These are phyloP conservation scores for Gephyroberyx darwinii DNA, from an alignment of 2,797 vertebrate genomes.

Conservation along the genomic window DNA sequence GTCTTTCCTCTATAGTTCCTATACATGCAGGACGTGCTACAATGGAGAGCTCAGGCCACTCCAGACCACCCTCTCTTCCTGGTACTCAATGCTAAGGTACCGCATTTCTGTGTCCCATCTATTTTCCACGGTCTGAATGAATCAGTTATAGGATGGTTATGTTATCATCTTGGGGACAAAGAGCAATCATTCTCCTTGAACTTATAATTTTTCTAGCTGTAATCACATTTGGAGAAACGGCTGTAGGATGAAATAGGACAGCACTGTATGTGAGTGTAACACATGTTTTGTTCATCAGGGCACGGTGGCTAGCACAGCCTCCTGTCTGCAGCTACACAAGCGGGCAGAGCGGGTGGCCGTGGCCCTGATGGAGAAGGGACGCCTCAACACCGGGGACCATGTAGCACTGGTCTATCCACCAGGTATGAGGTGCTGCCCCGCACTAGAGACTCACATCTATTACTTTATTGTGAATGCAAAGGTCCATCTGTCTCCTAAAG, in stretches of 20 bases:
- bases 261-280: constrained; percentile 4
- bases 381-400: constrained; percentile 90
- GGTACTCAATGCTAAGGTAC: constrained; percentile 93
- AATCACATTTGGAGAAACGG: too few relatives aligned
- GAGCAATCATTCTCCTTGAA: background rate
- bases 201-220: background rate
- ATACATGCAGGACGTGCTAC: constrained; percentile 95
- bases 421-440: constrained; percentile 53
- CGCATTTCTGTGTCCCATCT: background rate
- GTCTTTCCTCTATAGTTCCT: constrained; percentile 83
- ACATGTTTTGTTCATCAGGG: constrained; percentile 78
- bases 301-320: constrained; percentile 88
- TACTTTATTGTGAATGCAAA: too few relatives aligned
- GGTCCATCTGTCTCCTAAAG: too few relatives aligned
- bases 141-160: background rate
- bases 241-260: too few relatives aligned
- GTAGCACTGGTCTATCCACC: constrained; percentile 95
- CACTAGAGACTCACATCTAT: too few relatives aligned
- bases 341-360: constrained; percentile 91
- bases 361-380: constrained; percentile 86
- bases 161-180: background rate
- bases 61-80: constrained; percentile 94
- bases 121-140: background rate
- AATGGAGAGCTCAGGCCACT: constrained; percentile 96
- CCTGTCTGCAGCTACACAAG: constrained; percentile 94